Percentiles rank a stretch among this genome's conserved stretches.
Evolutionary conservation across 2,113 vertebrate species (phyloP).

Genomic region (Piprites chloris): DNA sequence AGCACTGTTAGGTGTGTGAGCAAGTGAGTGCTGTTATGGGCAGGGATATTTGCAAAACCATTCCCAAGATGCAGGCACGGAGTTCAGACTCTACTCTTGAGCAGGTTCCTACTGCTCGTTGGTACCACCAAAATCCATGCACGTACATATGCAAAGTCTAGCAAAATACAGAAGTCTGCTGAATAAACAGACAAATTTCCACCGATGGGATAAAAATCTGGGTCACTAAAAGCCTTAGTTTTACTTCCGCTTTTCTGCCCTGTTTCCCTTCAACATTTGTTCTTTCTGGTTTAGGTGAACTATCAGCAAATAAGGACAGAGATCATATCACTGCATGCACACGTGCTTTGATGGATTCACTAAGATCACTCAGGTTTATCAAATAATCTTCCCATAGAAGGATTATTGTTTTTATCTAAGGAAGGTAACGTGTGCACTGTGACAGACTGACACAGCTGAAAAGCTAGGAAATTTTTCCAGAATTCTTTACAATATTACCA

Average conservation of each 20-base stretch:
- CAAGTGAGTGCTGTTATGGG: not conserved
- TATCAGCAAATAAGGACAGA: not conserved
- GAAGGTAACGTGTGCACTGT: not conserved
- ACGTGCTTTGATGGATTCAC: not conserved
- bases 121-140: not conserved
- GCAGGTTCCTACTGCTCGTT: not conserved
- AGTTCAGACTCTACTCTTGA: not conserved
- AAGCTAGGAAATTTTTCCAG: not conserved
- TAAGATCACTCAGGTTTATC: not conserved
- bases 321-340: not conserved
- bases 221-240: not conserved
- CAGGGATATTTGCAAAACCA: not conserved
- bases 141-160: rapidly evolving
- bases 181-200: not conserved
- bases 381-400: not conserved
- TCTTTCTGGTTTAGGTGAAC: not conserved
- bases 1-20: not conserved
- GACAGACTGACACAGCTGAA: not conserved
- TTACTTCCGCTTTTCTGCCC: not conserved
- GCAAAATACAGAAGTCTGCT: not conserved
- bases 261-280: not conserved
- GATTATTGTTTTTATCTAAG: not conserved
- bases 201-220: not conserved
- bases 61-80: not conserved
- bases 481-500: not conserved